Conservation (phyloP, 2,888 invertebrate species). For the Heteropelma amictum region DNA sequence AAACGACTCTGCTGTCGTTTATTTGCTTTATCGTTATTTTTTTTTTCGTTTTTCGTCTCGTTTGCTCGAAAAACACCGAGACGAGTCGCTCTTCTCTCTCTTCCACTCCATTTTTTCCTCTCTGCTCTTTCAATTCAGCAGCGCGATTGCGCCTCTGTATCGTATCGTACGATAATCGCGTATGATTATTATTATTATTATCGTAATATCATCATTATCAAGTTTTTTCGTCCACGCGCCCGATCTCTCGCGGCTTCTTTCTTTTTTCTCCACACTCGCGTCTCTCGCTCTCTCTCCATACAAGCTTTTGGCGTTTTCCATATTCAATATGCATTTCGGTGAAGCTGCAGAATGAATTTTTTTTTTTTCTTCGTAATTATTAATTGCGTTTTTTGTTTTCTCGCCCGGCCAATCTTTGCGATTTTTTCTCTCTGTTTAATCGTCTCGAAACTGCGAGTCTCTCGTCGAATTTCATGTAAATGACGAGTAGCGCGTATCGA, state of each 20-base stretch:
- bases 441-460: slow-evolving; percentile 31
- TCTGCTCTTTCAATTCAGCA: too few relatives aligned
- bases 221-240: slow-evolving; percentile 48
- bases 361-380: too few relatives aligned
- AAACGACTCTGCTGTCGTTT: too few relatives aligned
- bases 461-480: too few relatives aligned
- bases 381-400: too few relatives aligned
- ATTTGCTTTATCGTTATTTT: background rate
- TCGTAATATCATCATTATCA: background rate
- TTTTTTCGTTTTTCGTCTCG: slow-evolving; percentile 2
- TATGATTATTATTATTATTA: slow-evolving; percentile 12
- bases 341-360: too few relatives aligned
- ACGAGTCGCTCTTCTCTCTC: too few relatives aligned
- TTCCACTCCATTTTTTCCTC: too few relatives aligned
- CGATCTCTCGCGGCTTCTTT: slow-evolving; percentile 44
- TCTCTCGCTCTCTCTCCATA: background rate
- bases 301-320: too few relatives aligned
- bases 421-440: background rate
- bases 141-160: slow-evolving; percentile 38
- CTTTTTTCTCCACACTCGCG: slow-evolving; percentile 7
- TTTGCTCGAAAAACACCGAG: slow-evolving; percentile 62
- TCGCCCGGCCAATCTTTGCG: too few relatives aligned
- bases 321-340: too few relatives aligned
- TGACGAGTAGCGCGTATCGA: slow-evolving; percentile 46
- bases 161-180: slow-evolving; percentile 52